Evolutionary conservation across 64 coral and sea anemone species (phyloP).

Genomic region (Anthopleura sola): DNA sequence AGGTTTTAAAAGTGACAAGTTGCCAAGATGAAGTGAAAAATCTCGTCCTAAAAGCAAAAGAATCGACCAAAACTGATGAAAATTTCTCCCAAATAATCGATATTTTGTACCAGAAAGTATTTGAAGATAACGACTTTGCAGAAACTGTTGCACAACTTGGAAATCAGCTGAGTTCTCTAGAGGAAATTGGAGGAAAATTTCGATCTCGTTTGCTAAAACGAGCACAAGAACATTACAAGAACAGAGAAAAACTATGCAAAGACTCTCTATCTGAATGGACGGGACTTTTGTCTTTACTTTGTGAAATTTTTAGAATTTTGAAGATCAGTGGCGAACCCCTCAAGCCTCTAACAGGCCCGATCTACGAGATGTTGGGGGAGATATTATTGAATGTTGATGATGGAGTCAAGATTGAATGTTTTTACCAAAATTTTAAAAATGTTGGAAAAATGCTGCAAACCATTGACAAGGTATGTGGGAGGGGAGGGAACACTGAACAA

Average conservation of each 20-base stretch:
- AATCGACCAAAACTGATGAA: conserved; percentile 36
- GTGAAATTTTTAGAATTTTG: conserved; percentile 79
- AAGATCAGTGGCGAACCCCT: conserved; percentile 46
- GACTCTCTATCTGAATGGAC: conserved; percentile 60
- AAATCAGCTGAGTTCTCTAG: conserved; percentile 45
- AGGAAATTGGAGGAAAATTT: conserved; percentile 56
- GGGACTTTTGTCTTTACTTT: conserved; percentile 57
- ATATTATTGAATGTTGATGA: conserved; percentile 38
- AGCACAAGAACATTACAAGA: conserved; percentile 85
- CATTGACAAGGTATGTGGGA: conserved; percentile 50
- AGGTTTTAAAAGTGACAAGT: conserved; percentile 2
- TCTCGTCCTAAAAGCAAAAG: conserved; percentile 13
- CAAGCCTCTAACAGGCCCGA: conserved; percentile 50
- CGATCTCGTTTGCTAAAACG: conserved; percentile 59
- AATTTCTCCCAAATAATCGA: conserved; percentile 40
- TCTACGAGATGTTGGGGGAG: conserved; percentile 57
- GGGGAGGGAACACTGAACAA: background rate
- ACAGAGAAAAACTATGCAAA: conserved; percentile 41
- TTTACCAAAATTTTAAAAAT: conserved; percentile 67
- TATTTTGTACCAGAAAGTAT: conserved; percentile 37
- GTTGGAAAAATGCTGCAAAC: conserved; percentile 55
- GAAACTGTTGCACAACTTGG: conserved; percentile 30
- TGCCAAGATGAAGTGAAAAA: background rate
- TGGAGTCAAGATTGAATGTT: conserved; percentile 67
- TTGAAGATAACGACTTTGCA: conserved; percentile 65